Conservation (phyloP, 2,113 vertebrate genomes). For the Hippolais icterina region DNA sequence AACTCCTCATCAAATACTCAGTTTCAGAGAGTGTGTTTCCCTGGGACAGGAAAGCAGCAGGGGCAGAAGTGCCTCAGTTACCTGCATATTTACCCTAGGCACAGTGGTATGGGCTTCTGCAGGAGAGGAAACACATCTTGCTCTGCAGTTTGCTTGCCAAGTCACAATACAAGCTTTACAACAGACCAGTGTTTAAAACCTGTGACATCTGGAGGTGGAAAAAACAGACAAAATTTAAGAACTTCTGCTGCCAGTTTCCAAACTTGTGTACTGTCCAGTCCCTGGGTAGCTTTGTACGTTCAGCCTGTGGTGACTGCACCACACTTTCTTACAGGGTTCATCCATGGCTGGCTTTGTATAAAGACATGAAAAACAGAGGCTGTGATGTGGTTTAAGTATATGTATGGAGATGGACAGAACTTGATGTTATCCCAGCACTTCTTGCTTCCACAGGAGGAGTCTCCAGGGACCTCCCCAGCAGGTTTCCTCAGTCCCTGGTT, state of each 20-base stretch:
- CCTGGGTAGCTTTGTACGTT: neutral
- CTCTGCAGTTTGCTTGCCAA: neutral
- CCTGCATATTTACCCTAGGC: neutral
- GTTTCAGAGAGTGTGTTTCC: neutral
- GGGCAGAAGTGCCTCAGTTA: neutral
- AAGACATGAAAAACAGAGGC: neutral
- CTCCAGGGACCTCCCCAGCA: neutral
- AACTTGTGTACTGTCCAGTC: accelerated
- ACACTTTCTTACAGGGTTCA: neutral
- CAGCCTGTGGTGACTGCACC: neutral
- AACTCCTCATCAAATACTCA: neutral
- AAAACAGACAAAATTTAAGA: neutral
- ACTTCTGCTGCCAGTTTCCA: neutral
- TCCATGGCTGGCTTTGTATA: neutral
- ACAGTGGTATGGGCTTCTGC: neutral
- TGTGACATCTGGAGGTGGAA: neutral
- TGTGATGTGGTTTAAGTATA: neutral
- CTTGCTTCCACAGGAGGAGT: neutral
- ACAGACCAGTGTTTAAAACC: neutral
- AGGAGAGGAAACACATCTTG: neutral
- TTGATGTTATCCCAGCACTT: neutral
- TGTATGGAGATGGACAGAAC: neutral
- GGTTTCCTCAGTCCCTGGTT: neutral
- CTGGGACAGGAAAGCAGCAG: neutral
- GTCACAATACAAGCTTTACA: neutral